Evolutionary conservation across 2,888 invertebrate species (phyloP), one percentile per base, ranked within the genome.

Genomic region (Onthophagus sagittarius): DNA sequence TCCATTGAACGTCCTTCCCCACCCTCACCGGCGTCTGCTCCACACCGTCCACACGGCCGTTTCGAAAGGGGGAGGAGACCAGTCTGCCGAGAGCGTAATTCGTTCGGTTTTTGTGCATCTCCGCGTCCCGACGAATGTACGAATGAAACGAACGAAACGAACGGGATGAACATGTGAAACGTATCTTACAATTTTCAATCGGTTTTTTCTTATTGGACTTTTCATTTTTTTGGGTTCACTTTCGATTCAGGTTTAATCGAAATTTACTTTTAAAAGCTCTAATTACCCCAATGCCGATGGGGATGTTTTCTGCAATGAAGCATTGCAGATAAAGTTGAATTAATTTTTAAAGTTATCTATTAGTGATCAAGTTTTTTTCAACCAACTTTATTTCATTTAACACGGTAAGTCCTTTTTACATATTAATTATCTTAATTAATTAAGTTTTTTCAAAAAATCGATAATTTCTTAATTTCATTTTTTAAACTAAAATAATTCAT

Each of bases 1-100:
- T 70, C 62, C 70, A 70, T 70, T 70, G 67, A 67, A n/a, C 70
- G 63, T 70, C 23, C 53, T 70, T 70, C 70, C 70, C 70, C 70
- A 70, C 70, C 70, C 70, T 70, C 31, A 62, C 33, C 23, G 15
- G 15, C 62, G 62, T 62, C 70, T 53, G 23, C 39, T 53, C 39
- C 39, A 53, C 39, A 53, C 39, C 2, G 67, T 53, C 39, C 39
- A 53, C 39, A 53, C 39, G 9, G 67, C 31, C 6, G 67, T 13
- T 23, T 23, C 67, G 23, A 23, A 23, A 70, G 70, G 70, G 67
- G 32, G 67, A 67, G 67, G 67, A 53, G 39, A 53, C 39, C 39
- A 53, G 39, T 53, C 39, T 53, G 39, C 39, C 23, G 32, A 67
- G 67, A 31, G 67, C 32, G 67, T 67, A 67, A 67, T 67, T 67